Evolutionary conservation across 2,797 vertebrate species (phyloP).

Genomic region (Lacerta agilis): DNA sequence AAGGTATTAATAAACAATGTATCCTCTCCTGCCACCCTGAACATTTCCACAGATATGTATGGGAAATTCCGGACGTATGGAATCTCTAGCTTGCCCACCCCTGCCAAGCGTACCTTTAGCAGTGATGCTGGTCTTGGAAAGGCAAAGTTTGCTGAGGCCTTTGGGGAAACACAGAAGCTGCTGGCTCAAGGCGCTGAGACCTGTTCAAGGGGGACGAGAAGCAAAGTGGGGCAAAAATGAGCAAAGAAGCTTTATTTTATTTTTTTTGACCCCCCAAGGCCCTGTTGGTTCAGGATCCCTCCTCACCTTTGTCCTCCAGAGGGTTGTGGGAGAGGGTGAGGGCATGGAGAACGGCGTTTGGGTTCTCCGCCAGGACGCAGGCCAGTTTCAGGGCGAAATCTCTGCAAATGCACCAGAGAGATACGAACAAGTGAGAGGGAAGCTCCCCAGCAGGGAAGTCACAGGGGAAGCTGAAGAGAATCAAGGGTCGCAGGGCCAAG

Average conservation of each 20-base stretch:
- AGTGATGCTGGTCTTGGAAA: conserved; percentile 90
- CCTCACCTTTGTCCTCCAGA: conserved; percentile 91
- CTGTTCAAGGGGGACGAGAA: conserved; percentile 67
- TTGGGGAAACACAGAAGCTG: conserved; percentile 91
- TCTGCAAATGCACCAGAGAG: background rate
- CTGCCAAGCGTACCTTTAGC: conserved; percentile 82
- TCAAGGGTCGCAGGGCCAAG: no score
- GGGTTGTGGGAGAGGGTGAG: conserved; percentile 92
- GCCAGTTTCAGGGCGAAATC: conserved; percentile 88
- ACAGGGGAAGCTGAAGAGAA: no score
- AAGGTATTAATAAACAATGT: no score
- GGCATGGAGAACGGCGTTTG: conserved; percentile 87
- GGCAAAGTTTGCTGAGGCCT: conserved; percentile 89
- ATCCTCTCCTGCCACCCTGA: no score
- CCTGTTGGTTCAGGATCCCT: background rate
- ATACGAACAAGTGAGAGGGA: no score
- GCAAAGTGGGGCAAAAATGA: background rate
- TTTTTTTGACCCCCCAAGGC: no score
- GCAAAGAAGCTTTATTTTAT: background rate
- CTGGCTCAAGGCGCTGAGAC: conserved; percentile 90
- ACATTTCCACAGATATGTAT: no score
- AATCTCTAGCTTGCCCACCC: background rate
- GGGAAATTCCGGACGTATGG: no score
- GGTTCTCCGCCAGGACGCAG: conserved; percentile 88
- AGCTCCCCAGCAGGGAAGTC: no score